A percentile compares a stretch with the other conserved stretches of the same genome.
Evolutionary conservation across 1,140 invertebrate genomes (phyloP).

Genomic region (Armadillidium nasatum): DNA sequence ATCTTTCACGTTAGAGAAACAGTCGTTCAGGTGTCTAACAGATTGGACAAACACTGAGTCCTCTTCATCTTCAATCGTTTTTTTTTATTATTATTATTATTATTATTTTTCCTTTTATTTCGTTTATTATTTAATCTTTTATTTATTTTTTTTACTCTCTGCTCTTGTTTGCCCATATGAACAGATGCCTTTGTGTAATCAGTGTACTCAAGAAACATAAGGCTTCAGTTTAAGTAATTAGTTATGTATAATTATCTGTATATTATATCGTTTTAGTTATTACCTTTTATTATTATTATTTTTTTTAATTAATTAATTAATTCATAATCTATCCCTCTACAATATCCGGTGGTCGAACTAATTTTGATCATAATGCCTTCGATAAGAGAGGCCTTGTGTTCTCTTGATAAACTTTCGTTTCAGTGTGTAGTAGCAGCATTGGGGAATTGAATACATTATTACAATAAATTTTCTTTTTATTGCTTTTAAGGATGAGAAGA

Average conservation of each 20-base stretch:
- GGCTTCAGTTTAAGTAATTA: slow-evolving; percentile 24
- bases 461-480: slow-evolving; percentile 52
- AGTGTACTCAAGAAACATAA: slow-evolving; percentile 42
- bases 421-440: slow-evolving; percentile 45
- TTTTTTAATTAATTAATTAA: slow-evolving; percentile 29
- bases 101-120: too few species aligned
- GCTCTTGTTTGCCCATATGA: slow-evolving; percentile 31
- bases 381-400: slow-evolving; percentile 13
- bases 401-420: slow-evolving; percentile 37
- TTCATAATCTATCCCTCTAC: slow-evolving; percentile 24
- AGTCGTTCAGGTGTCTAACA: neutral
- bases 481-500: slow-evolving; percentile 74
- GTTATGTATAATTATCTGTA: too few species aligned
- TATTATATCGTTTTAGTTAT: neutral
- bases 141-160: neutral
- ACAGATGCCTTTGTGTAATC: slow-evolving; percentile 41
- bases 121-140: too few species aligned
- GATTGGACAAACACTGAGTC: neutral
- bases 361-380: slow-evolving; percentile 49
- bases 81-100: too few species aligned
- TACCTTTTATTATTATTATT: slow-evolving; percentile 18
- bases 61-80: neutral
- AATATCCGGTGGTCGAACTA: slow-evolving; percentile 14
- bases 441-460: slow-evolving; percentile 45
- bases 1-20: neutral